Evolutionary conservation across 2,113 vertebrate species (phyloP).

Genomic region (Condylura cristata): DNA sequence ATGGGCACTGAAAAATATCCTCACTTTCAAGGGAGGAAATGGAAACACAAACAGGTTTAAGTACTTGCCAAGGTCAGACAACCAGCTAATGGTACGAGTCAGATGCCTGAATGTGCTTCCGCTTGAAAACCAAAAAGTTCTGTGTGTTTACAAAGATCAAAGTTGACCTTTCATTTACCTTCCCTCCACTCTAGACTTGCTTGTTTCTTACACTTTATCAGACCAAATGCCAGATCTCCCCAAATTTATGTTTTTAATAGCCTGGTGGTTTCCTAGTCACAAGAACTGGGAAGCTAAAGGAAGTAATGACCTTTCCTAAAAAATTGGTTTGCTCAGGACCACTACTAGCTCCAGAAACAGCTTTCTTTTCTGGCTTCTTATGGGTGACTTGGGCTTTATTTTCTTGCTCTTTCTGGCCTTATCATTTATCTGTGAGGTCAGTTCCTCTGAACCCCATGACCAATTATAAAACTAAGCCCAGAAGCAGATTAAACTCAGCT

Average conservation of each 20-base stretch:
- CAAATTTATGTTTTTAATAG: not conserved
- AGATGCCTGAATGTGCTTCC: not conserved
- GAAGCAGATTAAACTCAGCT: not conserved
- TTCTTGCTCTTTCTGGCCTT: not conserved
- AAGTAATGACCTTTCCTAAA: not conserved
- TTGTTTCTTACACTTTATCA: not conserved
- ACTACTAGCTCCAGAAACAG: not conserved
- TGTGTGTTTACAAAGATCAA: not conserved
- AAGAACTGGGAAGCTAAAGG: not conserved
- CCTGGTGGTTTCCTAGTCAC: not conserved
- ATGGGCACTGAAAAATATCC: not conserved
- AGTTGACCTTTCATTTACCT: not conserved
- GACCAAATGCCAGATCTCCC: not conserved
- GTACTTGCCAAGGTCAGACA: not conserved
- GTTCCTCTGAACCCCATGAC: not conserved
- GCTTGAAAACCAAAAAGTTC: not conserved
- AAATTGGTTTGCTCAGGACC: not conserved
- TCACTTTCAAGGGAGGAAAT: not conserved
- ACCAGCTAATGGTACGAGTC: not conserved
- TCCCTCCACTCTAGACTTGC: not conserved
- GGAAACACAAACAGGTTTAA: not conserved
- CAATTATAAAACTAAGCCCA: not conserved
- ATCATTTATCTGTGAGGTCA: not conserved
- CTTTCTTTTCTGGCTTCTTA: not conserved
- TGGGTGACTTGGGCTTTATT: not conserved